A percentile compares a stretch with the other conserved stretches of the same genome.
Conservation (phyloP, 2,797 vertebrate species). For the Hoplostethus atlanticus region DNA sequence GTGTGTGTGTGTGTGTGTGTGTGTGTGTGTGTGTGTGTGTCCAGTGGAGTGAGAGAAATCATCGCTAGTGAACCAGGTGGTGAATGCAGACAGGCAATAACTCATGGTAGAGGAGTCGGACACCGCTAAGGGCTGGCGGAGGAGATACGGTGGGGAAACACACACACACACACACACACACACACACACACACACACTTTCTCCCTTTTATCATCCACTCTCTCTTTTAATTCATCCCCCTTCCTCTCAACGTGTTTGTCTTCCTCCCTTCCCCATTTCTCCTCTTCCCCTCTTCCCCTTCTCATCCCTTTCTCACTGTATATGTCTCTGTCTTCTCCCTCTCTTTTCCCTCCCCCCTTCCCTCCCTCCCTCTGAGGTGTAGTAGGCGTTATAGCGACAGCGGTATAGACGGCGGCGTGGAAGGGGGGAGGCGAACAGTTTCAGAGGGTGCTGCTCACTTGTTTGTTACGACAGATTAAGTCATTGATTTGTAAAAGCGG, state of each 20-base stretch:
- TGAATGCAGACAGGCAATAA: constrained; percentile 75
- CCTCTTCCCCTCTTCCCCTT: background rate
- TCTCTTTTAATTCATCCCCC: background rate
- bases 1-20: constrained; percentile 33
- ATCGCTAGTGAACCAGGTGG: constrained; percentile 77
- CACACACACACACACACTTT: background rate
- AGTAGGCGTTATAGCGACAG: constrained; percentile 38
- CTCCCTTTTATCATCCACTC: background rate
- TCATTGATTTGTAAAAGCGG: constrained; percentile 85
- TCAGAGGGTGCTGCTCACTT: constrained; percentile 81
- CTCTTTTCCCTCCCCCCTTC: constrained; percentile 2
- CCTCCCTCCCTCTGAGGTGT: constrained; percentile 19
- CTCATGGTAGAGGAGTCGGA: constrained; percentile 67
- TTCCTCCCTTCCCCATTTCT: too few relatives aligned
- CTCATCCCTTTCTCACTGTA: background rate
- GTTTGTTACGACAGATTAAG: constrained; percentile 87
- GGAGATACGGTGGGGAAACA: constrained; percentile 46
- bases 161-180: constrained; percentile 15
- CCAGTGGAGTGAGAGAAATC: constrained; percentile 74
- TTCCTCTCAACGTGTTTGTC: background rate
- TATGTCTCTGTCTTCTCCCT: constrained; percentile 20
- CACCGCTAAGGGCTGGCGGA: constrained; percentile 52
- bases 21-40: constrained; percentile 33
- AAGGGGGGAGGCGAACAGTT: constrained; percentile 36
- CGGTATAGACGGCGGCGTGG: background rate